A percentile compares a stretch with the other conserved stretches of the same genome.
These are phyloP conservation scores for Thelaira solivaga DNA, from an alignment of 2,888 invertebrate species.

Conservation along the genomic window DNA sequence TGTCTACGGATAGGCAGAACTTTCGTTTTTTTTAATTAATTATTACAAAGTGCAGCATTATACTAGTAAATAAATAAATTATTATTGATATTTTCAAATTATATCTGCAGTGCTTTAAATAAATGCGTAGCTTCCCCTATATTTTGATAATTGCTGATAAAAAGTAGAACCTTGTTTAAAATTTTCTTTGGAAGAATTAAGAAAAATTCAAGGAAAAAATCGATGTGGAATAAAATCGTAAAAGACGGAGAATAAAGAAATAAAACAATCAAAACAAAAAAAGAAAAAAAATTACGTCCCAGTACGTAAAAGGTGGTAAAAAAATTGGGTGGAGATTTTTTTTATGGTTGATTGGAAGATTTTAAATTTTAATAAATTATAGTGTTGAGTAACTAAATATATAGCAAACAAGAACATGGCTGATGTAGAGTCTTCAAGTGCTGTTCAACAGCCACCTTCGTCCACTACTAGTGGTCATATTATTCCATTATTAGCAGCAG, in stretches of 20 bases:
- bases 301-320: conserved; percentile 27
- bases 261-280: conserved; percentile 19
- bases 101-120: neutral
- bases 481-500: conserved; percentile 74
- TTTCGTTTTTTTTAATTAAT: conserved; percentile 19
- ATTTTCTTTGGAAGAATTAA: conserved; percentile 28
- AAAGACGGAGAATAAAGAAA: conserved; percentile 11
- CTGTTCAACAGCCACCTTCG: conserved; percentile 76
- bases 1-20: conserved; percentile 10
- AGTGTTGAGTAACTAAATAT: neutral
- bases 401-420: conserved; percentile 56
- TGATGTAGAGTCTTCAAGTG: conserved; percentile 79
- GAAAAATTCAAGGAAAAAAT: conserved; percentile 52
- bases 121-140: neutral
- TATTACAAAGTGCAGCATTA: conserved; percentile 24
- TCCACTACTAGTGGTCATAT: conserved; percentile 71
- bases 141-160: neutral
- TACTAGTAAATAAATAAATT: conserved; percentile 21
- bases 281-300: conserved; percentile 28
- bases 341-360: conserved; percentile 16
- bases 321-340: conserved; percentile 32
- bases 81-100: conserved; percentile 19
- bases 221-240: conserved; percentile 47
- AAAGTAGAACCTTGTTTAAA: conserved; percentile 15
- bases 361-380: neutral